Percentiles rank a stretch among this genome's conserved stretches.
phyloP scores from a whole-genome alignment of 2,888 invertebrate species.

The Drosophila neoperkinsi region DNA sequence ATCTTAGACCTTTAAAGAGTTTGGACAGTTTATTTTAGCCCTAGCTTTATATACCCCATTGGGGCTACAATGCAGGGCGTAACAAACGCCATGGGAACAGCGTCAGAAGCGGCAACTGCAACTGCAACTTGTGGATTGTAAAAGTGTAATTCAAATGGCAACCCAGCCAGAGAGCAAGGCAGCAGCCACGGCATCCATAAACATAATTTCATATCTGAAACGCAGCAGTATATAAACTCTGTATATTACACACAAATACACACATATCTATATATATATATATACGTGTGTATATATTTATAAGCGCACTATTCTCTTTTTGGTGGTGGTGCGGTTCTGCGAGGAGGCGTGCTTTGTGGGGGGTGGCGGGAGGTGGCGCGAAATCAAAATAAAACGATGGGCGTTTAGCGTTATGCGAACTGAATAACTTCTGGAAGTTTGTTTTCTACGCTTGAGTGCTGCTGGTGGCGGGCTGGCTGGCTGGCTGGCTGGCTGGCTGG shows the following conservation, averaged over 20 bases:
- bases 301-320: neutral
- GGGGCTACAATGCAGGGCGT: neutral
- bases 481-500: neutral
- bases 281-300: neutral
- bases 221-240: constrained; percentile 70
- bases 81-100: constrained; percentile 25
- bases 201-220: constrained; percentile 80
- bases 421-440: constrained; percentile 83
- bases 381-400: constrained; percentile 80
- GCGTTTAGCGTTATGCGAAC: constrained; percentile 82
- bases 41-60: constrained; percentile 4
- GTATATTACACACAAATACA: constrained; percentile 8
- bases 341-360: neutral
- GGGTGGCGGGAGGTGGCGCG: constrained; percentile 42
- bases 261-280: neutral
- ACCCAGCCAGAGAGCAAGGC: constrained; percentile 24
- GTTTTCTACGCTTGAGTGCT: constrained; percentile 58
- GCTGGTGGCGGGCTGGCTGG: neutral
- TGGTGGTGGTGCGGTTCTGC: neutral
- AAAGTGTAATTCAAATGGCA: constrained; percentile 75
- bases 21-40: neutral
- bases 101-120: constrained; percentile 32
- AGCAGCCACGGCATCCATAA: constrained; percentile 52
- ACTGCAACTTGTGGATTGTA: constrained; percentile 71
- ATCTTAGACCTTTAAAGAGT: neutral